A percentile compares a stretch with the other conserved stretches of the same genome.
phyloP scores from a whole-genome alignment of 2,797 vertebrate genomes.

The Poeciliopsis paucimaculata region DNA sequence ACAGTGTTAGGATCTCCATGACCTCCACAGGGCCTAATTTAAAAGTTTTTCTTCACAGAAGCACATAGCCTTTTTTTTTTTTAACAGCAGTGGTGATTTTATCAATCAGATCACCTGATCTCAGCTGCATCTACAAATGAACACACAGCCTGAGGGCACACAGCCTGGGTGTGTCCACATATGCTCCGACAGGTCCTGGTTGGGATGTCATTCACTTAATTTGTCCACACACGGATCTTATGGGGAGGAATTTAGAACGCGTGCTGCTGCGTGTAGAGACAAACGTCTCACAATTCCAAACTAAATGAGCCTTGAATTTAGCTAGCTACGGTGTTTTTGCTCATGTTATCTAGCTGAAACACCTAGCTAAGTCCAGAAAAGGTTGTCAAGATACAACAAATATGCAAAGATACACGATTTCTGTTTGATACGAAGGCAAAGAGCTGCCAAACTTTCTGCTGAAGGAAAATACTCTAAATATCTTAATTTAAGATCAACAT shows the following conservation, averaged over 20 bases:
- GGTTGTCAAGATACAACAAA: not conserved
- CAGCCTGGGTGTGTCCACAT: conserved; percentile 34
- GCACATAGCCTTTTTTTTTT: too few relatives aligned
- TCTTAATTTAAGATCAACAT: not conserved
- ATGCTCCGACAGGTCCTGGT: conserved; percentile 23
- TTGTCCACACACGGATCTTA: conserved; percentile 30
- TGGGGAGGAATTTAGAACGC: conserved; percentile 50
- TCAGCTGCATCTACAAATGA: not conserved
- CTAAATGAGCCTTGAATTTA: not conserved
- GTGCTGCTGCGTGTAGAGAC: conserved; percentile 43
- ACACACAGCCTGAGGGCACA: conserved; percentile 12
- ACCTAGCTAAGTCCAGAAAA: not conserved
- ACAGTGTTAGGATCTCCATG: too few relatives aligned
- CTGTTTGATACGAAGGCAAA: not conserved
- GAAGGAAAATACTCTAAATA: not conserved
- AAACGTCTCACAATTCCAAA: not conserved
- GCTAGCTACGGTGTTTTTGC: too few relatives aligned
- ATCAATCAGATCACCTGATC: not conserved
- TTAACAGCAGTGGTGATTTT: not conserved
- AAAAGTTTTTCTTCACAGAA: too few relatives aligned
- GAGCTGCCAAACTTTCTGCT: not conserved
- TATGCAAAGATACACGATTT: not conserved
- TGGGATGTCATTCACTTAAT: conserved; percentile 4
- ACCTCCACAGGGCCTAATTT: too few relatives aligned
- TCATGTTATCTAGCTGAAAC: too few relatives aligned